Conservation (phyloP, 92 coral and sea anemone species). For the Epizoanthus illoricatus region DNA sequence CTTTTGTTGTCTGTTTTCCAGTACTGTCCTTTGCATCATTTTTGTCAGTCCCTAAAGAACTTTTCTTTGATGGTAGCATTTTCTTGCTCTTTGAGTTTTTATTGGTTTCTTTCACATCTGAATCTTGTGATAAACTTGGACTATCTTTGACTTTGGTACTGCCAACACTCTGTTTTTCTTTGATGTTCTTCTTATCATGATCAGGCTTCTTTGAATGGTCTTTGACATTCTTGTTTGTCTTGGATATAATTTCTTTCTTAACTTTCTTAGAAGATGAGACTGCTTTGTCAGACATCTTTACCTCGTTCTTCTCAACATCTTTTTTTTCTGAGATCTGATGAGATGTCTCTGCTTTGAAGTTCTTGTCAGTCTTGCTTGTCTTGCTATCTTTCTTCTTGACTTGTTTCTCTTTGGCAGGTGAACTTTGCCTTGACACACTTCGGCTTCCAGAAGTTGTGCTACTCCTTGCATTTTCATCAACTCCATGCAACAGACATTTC, state of each 20-base stretch:
- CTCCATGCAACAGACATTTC: neutral
- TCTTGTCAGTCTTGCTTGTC: constrained; percentile 3
- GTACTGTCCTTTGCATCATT: neutral
- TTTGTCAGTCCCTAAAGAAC: neutral
- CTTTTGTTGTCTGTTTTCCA: neutral
- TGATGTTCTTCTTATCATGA: neutral
- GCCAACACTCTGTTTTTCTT: neutral
- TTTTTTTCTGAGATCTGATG: constrained; percentile 6
- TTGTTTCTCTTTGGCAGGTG: constrained; percentile 28
- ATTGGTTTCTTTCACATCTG: neutral
- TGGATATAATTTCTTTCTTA: neutral
- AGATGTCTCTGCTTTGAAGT: neutral
- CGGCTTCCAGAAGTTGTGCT: constrained; percentile 13
- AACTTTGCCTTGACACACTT: constrained; percentile 9
- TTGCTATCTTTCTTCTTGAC: neutral
- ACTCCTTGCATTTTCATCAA: constrained; percentile 8
- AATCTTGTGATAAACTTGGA: neutral
- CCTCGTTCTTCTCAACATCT: neutral
- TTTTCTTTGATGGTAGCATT: neutral
- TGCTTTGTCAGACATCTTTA: neutral
- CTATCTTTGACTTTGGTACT: neutral
- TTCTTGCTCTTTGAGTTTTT: constrained; percentile 30
- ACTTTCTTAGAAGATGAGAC: neutral
- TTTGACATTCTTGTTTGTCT: neutral
- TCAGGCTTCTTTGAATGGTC: neutral